A percentile compares a stretch with the other conserved stretches of the same genome.
Evolutionary conservation across 2,888 invertebrate genomes (phyloP).

Genomic region (Danaus chrysippus): DNA sequence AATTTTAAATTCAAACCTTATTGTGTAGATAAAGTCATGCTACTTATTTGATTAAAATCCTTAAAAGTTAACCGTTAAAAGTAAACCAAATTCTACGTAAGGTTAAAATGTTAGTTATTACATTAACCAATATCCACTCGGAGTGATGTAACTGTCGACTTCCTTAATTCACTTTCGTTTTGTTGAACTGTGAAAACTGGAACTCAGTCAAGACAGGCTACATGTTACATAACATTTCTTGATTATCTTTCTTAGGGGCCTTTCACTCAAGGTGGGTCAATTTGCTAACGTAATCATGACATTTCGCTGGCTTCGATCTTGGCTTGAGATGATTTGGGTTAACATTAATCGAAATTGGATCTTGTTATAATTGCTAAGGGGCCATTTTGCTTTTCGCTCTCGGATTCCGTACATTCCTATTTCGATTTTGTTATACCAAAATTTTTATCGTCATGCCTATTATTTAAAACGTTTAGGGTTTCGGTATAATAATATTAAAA

Average conservation of each 20-base stretch:
- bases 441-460: too few species aligned
- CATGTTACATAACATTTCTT: constrained; percentile 29
- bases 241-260: constrained; percentile 29
- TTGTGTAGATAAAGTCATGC: too few species aligned
- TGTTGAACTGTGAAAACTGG: constrained; percentile 14
- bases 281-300: constrained; percentile 34
- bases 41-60: too few species aligned
- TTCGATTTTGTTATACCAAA: too few species aligned
- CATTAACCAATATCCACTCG: not conserved
- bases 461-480: too few species aligned
- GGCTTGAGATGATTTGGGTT: constrained; percentile 1
- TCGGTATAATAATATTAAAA: too few species aligned
- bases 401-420: not conserved
- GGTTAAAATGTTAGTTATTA: not conserved
- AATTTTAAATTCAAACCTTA: too few species aligned
- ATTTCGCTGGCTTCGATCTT: constrained; percentile 30
- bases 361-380: not conserved
- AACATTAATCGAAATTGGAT: constrained; percentile 12
- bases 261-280: constrained; percentile 35
- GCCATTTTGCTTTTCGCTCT: constrained; percentile 11
- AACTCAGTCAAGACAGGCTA: constrained; percentile 38
- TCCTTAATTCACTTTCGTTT: not conserved
- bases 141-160: not conserved
- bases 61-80: too few species aligned
- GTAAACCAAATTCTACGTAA: too few species aligned